These are phyloP conservation scores for Brachyhypopomus gauderio DNA, from an alignment of 2,113 vertebrate species.

Conservation along the genomic window DNA sequence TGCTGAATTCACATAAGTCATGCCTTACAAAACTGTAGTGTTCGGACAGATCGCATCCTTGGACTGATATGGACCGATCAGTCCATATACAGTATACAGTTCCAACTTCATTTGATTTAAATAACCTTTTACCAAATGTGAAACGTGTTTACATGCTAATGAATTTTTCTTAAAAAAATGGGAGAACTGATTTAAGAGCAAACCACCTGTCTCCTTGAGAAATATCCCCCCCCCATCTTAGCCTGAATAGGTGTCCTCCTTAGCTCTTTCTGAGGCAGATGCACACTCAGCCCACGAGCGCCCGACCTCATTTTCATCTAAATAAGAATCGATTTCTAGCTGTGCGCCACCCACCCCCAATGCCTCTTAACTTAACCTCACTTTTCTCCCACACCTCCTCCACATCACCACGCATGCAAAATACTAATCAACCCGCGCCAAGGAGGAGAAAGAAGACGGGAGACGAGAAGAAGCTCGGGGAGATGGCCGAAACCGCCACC, in stretches of 20 bases:
- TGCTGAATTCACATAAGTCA: neutral
- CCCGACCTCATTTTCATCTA: slow-evolving; percentile 83
- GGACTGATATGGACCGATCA: too few species aligned
- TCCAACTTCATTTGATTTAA: neutral
- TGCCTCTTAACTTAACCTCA: slow-evolving; percentile 71
- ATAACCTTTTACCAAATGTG: neutral
- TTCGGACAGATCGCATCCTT: too few species aligned
- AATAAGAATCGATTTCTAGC: slow-evolving; percentile 82
- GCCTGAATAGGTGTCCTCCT: slow-evolving; percentile 67
- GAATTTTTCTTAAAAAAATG: neutral
- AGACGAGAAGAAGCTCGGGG: too few species aligned
- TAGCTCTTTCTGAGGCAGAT: slow-evolving; percentile 73
- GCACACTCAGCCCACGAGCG: slow-evolving; percentile 75
- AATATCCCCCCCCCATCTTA: slow-evolving; percentile 1
- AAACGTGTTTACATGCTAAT: neutral
- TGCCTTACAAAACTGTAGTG: too few species aligned
- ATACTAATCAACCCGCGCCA: slow-evolving; percentile 50
- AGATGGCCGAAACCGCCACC: too few species aligned
- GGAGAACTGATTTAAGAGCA: slow-evolving; percentile 32
- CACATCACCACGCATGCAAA: slow-evolving; percentile 54
- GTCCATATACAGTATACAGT: too few species aligned
- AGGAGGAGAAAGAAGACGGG: neutral
- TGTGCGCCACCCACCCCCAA: slow-evolving; percentile 73
- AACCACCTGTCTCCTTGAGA: slow-evolving; percentile 39
- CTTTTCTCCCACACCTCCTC: slow-evolving; percentile 64